Percentiles rank a stretch among this genome's conserved stretches.
Conservation (phyloP, 1,140 invertebrate genomes). For the Vanessa tameamea region DNA sequence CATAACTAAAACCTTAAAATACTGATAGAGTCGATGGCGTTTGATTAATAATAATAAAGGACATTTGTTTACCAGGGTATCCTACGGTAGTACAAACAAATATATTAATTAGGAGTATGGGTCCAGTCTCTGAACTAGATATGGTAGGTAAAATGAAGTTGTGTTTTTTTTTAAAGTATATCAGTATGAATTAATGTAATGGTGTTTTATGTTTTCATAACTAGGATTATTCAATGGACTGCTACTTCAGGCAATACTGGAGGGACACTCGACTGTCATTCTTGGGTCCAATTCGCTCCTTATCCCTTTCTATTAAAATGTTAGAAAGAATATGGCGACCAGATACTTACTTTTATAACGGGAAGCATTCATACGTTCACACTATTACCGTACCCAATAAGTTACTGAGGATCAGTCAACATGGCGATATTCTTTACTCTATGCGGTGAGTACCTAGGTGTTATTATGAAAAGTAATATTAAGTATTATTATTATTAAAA, state of each 20-base stretch:
- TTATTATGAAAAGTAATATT: background rate
- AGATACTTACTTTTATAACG: constrained; percentile 96
- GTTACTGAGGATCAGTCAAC: constrained; percentile 91
- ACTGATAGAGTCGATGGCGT: no score
- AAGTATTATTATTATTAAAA: no score
- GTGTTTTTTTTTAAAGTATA: background rate
- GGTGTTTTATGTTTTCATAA: background rate
- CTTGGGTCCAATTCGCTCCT: constrained; percentile 88
- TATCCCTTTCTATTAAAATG: constrained; percentile 94
- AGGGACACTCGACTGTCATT: constrained; percentile 91
- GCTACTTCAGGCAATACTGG: constrained; percentile 97
- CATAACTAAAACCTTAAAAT: no score
- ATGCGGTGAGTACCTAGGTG: constrained; percentile 86
- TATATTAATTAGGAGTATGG: constrained; percentile 96
- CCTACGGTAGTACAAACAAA: constrained; percentile 95
- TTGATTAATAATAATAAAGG: background rate
- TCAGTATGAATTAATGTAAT: background rate
- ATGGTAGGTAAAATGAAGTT: constrained; percentile 85
- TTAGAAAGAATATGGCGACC: constrained; percentile 96
- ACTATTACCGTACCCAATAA: constrained; percentile 98
- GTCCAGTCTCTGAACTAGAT: constrained; percentile 96
- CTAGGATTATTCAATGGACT: constrained; percentile 98
- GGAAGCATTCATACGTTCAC: constrained; percentile 96
- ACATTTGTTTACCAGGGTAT: constrained; percentile 81
- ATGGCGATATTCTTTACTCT: constrained; percentile 96